Conservation (phyloP, 2,888 invertebrate species). For the Electrophaes corylata region DNA sequence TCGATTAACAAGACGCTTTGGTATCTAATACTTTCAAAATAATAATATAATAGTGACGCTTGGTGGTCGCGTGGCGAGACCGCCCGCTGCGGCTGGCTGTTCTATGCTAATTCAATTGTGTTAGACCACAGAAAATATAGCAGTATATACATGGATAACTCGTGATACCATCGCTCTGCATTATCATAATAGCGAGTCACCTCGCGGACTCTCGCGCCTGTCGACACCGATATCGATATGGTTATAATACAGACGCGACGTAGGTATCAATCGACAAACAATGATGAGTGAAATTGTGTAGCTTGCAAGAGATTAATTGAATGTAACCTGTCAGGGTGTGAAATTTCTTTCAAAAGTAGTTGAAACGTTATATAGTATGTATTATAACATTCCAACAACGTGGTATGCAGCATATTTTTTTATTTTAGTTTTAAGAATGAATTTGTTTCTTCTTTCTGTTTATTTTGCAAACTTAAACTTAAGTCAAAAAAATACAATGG, state of each 20-base stretch:
- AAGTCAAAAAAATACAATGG: too few species aligned
- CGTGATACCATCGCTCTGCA: slow-evolving; percentile 75
- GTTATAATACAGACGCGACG: slow-evolving; percentile 25
- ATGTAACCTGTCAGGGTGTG: slow-evolving; percentile 8
- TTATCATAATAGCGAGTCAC: slow-evolving; percentile 84
- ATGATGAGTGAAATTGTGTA: slow-evolving; percentile 24
- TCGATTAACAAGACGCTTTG: slow-evolving; percentile 1
- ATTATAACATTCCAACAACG: too few species aligned
- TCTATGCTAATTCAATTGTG: slow-evolving; percentile 84
- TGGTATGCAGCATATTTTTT: too few species aligned
- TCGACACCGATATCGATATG: slow-evolving; percentile 61
- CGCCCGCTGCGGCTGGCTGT: slow-evolving; percentile 73
- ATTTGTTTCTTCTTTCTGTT: too few species aligned
- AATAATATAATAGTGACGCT: slow-evolving; percentile 34
- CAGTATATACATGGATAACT: slow-evolving; percentile 54
- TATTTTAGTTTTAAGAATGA: too few species aligned
- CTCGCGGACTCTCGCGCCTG: slow-evolving; percentile 56
- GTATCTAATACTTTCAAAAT: slow-evolving; percentile 27
- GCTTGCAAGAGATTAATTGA: slow-evolving; percentile 27
- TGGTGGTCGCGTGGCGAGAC: slow-evolving; percentile 79
- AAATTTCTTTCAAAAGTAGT: background rate
- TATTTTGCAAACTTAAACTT: too few species aligned
- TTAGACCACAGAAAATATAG: slow-evolving; percentile 46
- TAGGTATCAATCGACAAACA: slow-evolving; percentile 29
- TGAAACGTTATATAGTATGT: too few species aligned